Percentiles rank a stretch among this genome's conserved stretches.
phyloP scores from a whole-genome alignment of 2,113 vertebrate genomes.

The Zosterops hypoxanthus region DNA sequence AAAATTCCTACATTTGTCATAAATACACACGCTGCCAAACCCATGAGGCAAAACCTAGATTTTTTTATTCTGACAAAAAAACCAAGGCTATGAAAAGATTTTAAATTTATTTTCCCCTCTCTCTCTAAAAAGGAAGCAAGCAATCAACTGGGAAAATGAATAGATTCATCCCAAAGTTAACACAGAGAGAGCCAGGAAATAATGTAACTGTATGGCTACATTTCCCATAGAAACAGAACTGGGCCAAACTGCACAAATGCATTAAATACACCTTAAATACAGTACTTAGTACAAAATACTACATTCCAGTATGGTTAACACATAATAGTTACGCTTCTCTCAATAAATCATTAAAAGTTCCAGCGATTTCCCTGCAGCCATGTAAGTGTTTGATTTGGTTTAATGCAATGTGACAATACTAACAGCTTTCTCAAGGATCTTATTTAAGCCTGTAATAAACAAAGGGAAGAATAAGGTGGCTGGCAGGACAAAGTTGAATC shows the following conservation, averaged over 20 bases:
- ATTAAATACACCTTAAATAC: background rate
- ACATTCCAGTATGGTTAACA: background rate
- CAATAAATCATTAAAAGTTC: background rate
- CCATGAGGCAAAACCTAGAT: slow-evolving; percentile 16
- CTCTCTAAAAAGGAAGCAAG: background rate
- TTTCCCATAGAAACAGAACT: slow-evolving; percentile 6
- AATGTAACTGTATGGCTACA: background rate
- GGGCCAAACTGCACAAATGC: slow-evolving; percentile 9
- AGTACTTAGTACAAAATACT: background rate
- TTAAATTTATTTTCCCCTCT: background rate
- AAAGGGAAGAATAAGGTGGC: background rate
- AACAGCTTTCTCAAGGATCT: background rate
- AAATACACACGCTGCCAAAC: background rate
- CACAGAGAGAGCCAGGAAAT: background rate
- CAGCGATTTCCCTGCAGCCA: background rate
- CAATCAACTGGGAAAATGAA: slow-evolving; percentile 20
- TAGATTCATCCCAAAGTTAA: slow-evolving; percentile 27
- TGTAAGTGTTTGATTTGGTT: background rate
- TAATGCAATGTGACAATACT: background rate
- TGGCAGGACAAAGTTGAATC: background rate
- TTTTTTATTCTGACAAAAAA: background rate
- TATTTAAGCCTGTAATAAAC: background rate
- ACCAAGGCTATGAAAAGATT: background rate
- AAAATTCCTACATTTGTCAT: slow-evolving; percentile 11
- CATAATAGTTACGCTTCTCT: background rate